Evolutionary conservation across 2,797 vertebrate species (phyloP).

Genomic region (Chaenodraco wilsoni): DNA sequence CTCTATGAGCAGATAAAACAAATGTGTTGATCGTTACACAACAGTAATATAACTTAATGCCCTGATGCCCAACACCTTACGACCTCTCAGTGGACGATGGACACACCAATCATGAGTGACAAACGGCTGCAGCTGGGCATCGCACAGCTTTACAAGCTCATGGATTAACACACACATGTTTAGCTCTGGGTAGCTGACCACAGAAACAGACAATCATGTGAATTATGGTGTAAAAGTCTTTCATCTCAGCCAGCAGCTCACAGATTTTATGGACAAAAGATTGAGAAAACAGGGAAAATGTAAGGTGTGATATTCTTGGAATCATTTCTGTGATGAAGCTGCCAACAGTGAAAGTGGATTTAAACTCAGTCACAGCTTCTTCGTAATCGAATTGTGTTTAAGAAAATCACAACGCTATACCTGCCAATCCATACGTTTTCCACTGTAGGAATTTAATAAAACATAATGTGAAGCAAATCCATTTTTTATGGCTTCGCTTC

Average conservation of each 20-base stretch:
- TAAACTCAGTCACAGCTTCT: slow-evolving; percentile 22
- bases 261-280: slow-evolving; percentile 1
- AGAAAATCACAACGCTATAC: background rate
- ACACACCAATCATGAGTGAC: slow-evolving; percentile 37
- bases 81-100: slow-evolving; percentile 43
- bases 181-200: slow-evolving; percentile 9
- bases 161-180: slow-evolving; percentile 25
- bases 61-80: slow-evolving; percentile 32
- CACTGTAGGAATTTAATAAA: background rate
- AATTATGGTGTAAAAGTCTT: slow-evolving; percentile 32
- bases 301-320: slow-evolving; percentile 30
- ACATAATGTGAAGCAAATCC: background rate
- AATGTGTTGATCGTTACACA: slow-evolving; percentile 25
- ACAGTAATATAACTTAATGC: slow-evolving; percentile 28
- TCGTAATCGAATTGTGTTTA: slow-evolving; percentile 18
- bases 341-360: slow-evolving; percentile 31
- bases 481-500: background rate
- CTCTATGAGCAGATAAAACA: slow-evolving; percentile 42
- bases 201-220: slow-evolving; percentile 29
- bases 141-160: slow-evolving; percentile 26
- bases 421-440: slow-evolving; percentile 16
- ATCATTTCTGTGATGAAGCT: slow-evolving; percentile 7
- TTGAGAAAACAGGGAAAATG: slow-evolving; percentile 20
- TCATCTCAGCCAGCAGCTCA: background rate
- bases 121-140: slow-evolving; percentile 57